A percentile compares a stretch with the other conserved stretches of the same genome.
phyloP scores from a whole-genome alignment of 1,140 invertebrate genomes.

The Lepidurus apus region DNA sequence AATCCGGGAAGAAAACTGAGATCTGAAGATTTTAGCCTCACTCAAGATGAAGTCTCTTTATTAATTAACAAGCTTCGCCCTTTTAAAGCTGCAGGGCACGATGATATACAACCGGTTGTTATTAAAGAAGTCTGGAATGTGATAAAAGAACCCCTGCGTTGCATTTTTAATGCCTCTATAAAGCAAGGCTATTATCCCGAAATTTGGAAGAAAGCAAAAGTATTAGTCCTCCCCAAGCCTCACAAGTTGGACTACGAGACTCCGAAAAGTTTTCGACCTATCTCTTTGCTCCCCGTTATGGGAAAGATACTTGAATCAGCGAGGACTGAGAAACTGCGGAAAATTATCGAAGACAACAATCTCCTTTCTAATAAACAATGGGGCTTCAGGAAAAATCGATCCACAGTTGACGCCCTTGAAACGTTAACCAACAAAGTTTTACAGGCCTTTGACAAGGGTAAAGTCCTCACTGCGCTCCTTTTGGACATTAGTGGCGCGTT shows the following conservation, averaged over 20 bases:
- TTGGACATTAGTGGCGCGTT: too few species aligned
- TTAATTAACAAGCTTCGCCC: too few species aligned
- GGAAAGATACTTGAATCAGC: slow-evolving; percentile 25
- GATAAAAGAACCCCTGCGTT: too few species aligned
- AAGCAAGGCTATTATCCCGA: neutral
- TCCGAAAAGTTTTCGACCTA: slow-evolving; percentile 5
- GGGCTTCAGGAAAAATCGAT: slow-evolving; percentile 16
- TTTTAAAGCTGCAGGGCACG: too few species aligned
- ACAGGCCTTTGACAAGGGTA: neutral
- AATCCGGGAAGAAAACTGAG: too few species aligned
- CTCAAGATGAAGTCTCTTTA: too few species aligned
- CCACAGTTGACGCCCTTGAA: slow-evolving; percentile 14
- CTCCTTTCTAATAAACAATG: slow-evolving; percentile 21
- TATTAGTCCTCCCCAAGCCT: slow-evolving; percentile 16
- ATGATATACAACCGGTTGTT: too few species aligned
- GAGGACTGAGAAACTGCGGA: neutral
- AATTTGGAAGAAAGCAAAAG: slow-evolving; percentile 21
- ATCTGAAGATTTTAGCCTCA: too few species aligned
- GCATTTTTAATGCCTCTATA: slow-evolving; percentile 18
- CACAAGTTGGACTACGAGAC: neutral
- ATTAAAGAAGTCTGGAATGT: too few species aligned
- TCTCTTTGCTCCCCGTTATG: slow-evolving; percentile 3
- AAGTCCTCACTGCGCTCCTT: slow-evolving; percentile 4
- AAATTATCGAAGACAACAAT: slow-evolving; percentile 17
- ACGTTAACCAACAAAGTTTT: neutral